Evolutionary conservation across 2,797 vertebrate genomes (phyloP), one percentile per base, ranked within the genome.

Genomic region (Apodemus agrarius): DNA sequence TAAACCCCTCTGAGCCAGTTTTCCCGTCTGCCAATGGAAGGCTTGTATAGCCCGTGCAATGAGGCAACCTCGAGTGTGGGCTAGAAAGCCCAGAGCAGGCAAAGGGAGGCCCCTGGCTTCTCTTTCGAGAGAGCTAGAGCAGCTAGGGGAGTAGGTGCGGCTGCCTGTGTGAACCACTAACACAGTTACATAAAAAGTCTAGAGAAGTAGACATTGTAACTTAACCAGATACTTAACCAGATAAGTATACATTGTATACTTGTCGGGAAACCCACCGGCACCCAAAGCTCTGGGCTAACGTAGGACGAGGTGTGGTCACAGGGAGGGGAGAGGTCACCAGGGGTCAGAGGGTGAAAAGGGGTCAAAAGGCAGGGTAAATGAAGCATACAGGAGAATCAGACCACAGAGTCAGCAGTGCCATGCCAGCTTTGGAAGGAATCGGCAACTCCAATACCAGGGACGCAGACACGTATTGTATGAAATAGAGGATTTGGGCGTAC

Each of bases 381-480:
- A 86, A 34, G 43, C 52, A 83, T 31, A 19, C 46, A 16, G 86
- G 57, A 82, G 43, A 75, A 49, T 2, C 54, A 43, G 54, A 83
- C 37, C 31, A 34, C 76, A 72, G 37, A 81, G 43, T 14, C 4
- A 16, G 13, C 34, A n/a, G 43, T 1, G 1, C 54, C 75, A n/a
- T 6, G 0, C 43, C 93, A 72, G 86, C 12, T 37, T 40, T 69
- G 7, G 1, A 43, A 78, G 63, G 54, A 76, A 34, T 19, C 5
- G 9, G 52, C 59, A 49, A 31, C 34, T 43, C 26, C 69, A 46
- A 31, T 10, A 9, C 72, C 72, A 91, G 78, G 82, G 11, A 4
- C 10, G 69, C 80, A 83, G n/a, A 54, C 34, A 22, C 0, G 0
- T 0, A 0, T 29, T 11, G 5, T 7, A 0, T 0, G 40, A 69